phyloP scores from a whole-genome alignment of 2,888 invertebrate genomes.

The Amphipyra berbera region DNA sequence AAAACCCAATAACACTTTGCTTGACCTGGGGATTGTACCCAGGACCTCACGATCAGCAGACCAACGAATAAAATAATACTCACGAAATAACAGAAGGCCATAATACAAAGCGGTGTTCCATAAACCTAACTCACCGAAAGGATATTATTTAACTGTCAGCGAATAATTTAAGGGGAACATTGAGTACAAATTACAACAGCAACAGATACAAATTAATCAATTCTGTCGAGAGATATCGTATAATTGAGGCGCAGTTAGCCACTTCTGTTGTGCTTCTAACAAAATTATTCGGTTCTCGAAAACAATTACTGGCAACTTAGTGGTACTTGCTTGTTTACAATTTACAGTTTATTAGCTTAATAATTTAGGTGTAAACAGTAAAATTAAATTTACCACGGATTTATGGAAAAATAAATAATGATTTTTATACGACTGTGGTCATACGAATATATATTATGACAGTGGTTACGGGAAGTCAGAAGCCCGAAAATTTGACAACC shows the following conservation, averaged over 20 bases:
- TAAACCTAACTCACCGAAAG: conserved; percentile 5
- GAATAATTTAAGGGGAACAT: conserved; percentile 2
- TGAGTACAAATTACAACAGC: conserved; percentile 12
- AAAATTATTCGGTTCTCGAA: conserved; percentile 1
- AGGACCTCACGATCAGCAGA: too few species aligned
- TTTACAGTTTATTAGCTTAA: neutral
- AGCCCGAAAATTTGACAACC: too few species aligned
- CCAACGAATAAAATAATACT: too few species aligned
- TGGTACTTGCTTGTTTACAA: neutral
- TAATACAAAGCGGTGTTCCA: neutral
- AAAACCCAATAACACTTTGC: too few species aligned
- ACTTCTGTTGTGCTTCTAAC: conserved; percentile 11
- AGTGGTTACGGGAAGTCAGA: too few species aligned
- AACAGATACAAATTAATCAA: conserved; percentile 39
- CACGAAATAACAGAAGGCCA: too few species aligned
- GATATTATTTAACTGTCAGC: conserved; percentile 18
- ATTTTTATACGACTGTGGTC: too few species aligned
- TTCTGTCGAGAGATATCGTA: conserved; percentile 13
- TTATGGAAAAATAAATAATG: too few species aligned
- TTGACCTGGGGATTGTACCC: too few species aligned
- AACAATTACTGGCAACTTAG: conserved; percentile 3
- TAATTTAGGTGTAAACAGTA: neutral
- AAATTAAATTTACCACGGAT: too few species aligned
- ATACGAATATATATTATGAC: too few species aligned
- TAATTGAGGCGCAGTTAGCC: conserved; percentile 8